These are phyloP conservation scores for Pogonophryne albipinna DNA, from an alignment of 2,797 vertebrate species.

Conservation along the genomic window DNA sequence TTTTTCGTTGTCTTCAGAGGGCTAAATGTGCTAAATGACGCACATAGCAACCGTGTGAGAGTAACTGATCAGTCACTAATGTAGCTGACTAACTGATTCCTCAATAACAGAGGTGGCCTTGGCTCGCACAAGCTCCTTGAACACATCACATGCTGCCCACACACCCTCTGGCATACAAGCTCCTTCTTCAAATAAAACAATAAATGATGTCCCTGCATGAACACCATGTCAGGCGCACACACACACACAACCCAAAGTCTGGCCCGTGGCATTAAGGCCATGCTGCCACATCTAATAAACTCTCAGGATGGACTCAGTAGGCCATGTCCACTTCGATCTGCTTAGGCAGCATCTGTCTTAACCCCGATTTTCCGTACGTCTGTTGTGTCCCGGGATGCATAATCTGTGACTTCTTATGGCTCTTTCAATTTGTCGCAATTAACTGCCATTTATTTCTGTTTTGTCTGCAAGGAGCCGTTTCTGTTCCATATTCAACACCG, in stretches of 20 bases:
- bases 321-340: conserved; percentile 73
- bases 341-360: conserved; percentile 72
- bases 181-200: conserved; percentile 28
- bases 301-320: conserved; percentile 68
- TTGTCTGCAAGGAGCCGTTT: background rate
- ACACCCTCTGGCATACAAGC: conserved; percentile 53
- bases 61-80: conserved; percentile 58
- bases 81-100: conserved; percentile 69
- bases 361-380: conserved; percentile 68
- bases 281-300: conserved; percentile 81
- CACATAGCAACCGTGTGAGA: background rate
- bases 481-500: conserved; percentile 35
- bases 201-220: conserved; percentile 20
- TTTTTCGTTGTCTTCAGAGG: conserved; percentile 20
- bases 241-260: conserved; percentile 23
- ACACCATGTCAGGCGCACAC: conserved; percentile 1
- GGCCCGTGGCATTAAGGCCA: conserved; percentile 75
- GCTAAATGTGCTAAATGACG: conserved; percentile 46
- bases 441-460: conserved; percentile 39
- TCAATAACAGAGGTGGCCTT: conserved; percentile 60
- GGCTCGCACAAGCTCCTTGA: conserved; percentile 53
- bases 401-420: conserved; percentile 63
- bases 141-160: conserved; percentile 62
- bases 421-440: conserved; percentile 60
- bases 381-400: conserved; percentile 50